Evolutionary conservation across 2,888 invertebrate species (phyloP), one percentile per base, ranked within the genome.

Genomic region (Euzetes globulus): DNA sequence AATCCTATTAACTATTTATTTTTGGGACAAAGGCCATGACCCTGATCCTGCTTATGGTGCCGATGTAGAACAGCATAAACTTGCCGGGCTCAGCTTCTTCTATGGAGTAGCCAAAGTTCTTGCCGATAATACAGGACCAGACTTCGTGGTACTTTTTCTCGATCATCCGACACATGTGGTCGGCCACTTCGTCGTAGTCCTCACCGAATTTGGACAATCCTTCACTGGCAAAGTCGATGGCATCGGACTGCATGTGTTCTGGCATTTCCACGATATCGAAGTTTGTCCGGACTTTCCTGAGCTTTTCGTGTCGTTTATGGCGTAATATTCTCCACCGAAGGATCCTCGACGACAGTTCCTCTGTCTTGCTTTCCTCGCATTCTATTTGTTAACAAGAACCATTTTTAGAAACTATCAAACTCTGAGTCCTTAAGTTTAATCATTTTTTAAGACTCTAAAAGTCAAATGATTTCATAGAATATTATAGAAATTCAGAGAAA

Each of bases 231-330:
- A 74, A 74, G 13, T 70, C 52, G 37, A 74, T 55, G 22, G 74
- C 74, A 25, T 74, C 74, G 52, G 71, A 17, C 37, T 74, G 74
- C 74, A 74, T 74, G 15, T 71, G 71, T 41, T 70, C 74, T 0
- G 74, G 74, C 74, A 74, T 74, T 58, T 74, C 74, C 15, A 74
- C 71, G 22, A 74, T 71, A 41, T 74, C 71, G 52, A 74, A 74
- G 60, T 74, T 74, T 45, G 65, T 55, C 17, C 73, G 65, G n/a
- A 73, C 41, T 45, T 68, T 68, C 1, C 37, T 19, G 2, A 68
- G 19, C 13, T 68, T 68, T 68, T 68, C 68, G 45, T 68, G 68
- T 45, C 68, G n/a, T 68, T 37, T 45, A 15, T 37, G 68, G 17
- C 63, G 25, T 11, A 33, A 5, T 7, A 63, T 63, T 11, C 33